Percentiles rank a stretch among this genome's conserved stretches.
Evolutionary conservation across 2,113 vertebrate genomes (phyloP).

Genomic region (Jaculus jaculus): DNA sequence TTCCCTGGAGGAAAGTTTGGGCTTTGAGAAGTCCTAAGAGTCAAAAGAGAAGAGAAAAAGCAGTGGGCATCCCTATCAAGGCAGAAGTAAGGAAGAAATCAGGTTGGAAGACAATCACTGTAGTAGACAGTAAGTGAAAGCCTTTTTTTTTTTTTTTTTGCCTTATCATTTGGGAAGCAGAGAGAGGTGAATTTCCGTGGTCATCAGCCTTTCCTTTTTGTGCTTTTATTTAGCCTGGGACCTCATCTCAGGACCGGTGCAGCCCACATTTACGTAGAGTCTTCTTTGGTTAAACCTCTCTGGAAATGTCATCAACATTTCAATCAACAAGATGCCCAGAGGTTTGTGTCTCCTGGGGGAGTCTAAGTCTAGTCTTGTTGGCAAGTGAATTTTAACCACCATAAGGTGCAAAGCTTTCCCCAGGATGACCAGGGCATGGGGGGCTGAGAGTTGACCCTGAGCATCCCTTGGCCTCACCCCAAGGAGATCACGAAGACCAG

Average conservation of each 20-base stretch:
- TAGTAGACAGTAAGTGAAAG: neutral
- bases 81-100: neutral
- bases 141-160: no score
- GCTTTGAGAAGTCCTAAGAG: neutral
- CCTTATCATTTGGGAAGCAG: no score
- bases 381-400: neutral
- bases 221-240: no score
- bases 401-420: neutral
- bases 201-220: neutral
- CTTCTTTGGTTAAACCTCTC: neutral
- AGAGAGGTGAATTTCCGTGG: no score
- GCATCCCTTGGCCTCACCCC: neutral
- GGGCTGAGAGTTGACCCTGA: no score
- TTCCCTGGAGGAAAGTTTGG: neutral
- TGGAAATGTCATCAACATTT: neutral
- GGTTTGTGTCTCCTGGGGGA: neutral
- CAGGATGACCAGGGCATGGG: accelerated
- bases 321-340: neutral
- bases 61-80: neutral
- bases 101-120: neutral
- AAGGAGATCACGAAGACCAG: neutral
- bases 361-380: neutral
- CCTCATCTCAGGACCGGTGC: neutral
- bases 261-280: neutral
- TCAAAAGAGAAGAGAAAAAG: neutral